A percentile compares a stretch with the other conserved stretches of the same genome.
These are phyloP conservation scores for Falcaria lacertinaria DNA, from an alignment of 2,888 invertebrate genomes.

Conservation along the genomic window DNA sequence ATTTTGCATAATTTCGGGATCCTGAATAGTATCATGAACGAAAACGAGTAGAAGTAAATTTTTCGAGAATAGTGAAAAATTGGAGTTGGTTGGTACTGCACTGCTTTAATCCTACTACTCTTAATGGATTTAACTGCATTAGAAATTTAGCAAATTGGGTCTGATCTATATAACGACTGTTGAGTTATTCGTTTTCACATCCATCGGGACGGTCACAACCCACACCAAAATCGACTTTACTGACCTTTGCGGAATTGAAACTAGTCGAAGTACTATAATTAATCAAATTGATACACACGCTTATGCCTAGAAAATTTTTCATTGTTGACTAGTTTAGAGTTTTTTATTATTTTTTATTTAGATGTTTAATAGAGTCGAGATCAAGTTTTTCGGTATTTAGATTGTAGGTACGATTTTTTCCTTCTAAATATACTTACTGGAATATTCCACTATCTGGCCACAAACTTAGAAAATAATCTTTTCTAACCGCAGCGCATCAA, in stretches of 20 bases:
- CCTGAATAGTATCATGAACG: background rate
- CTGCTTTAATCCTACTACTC: constrained; percentile 29
- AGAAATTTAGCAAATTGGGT: constrained; percentile 43
- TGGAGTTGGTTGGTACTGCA: constrained; percentile 18
- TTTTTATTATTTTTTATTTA: no score
- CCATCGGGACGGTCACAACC: constrained; percentile 33
- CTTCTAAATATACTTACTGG: background rate
- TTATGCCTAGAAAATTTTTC: no score
- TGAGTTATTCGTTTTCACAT: constrained; percentile 33
- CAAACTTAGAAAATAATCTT: constrained; percentile 17
- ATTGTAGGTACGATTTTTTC: background rate
- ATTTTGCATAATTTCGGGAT: no score
- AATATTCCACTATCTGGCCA: constrained; percentile 5
- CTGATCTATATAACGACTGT: constrained; percentile 38
- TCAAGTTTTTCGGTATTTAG: no score
- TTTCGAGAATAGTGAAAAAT: no score
- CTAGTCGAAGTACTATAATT: background rate
- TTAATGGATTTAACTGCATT: constrained; percentile 23
- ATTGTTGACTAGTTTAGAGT: no score
- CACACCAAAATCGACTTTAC: constrained; percentile 32
- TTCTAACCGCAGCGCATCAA: constrained; percentile 21
- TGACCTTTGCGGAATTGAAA: constrained; percentile 10
- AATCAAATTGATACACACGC: no score
- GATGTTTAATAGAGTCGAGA: no score
- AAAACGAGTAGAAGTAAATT: no score